phyloP scores from a whole-genome alignment of 2,888 invertebrate species.

The Drosophila greeni region DNA sequence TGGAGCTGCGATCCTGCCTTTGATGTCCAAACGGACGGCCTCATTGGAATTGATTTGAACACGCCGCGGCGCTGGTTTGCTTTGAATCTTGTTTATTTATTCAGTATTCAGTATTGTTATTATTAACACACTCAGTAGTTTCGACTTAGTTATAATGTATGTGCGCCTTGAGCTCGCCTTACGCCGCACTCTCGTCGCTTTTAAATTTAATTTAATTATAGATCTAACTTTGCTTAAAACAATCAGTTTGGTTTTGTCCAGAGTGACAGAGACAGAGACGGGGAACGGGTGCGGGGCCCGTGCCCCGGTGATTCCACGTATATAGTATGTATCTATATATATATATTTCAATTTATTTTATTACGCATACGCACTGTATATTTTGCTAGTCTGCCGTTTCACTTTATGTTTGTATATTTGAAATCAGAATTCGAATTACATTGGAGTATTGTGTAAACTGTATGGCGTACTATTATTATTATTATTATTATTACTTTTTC shows the following conservation, averaged over 20 bases:
- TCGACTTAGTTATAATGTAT: constrained; percentile 62
- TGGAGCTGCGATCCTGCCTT: constrained; percentile 10
- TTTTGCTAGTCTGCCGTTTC: constrained; percentile 64
- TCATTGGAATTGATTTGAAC: constrained; percentile 48
- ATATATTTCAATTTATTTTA: constrained; percentile 48
- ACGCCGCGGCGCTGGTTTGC: constrained; percentile 11
- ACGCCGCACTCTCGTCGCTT: constrained; percentile 2
- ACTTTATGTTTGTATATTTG: constrained; percentile 46
- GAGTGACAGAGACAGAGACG: constrained; percentile 41
- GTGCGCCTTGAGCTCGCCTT: constrained; percentile 54
- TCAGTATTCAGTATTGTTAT: constrained; percentile 58
- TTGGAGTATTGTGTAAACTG: constrained; percentile 47
- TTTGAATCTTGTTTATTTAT: constrained; percentile 66
- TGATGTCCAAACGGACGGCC: constrained; percentile 14
- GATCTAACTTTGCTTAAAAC: constrained; percentile 66
- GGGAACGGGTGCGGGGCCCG: constrained; percentile 2
- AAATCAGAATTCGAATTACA: constrained; percentile 63
- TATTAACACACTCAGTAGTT: constrained; percentile 74
- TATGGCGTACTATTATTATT: constrained; percentile 45
- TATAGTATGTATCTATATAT: constrained; percentile 21
- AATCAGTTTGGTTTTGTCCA: constrained; percentile 67
- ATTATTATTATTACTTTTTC: constrained; percentile 24
- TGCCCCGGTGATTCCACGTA: constrained; percentile 21
- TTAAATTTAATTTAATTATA: constrained; percentile 50
- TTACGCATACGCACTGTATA: constrained; percentile 69